phyloP scores from a whole-genome alignment of 2,797 vertebrate species.

The Enteromius fasciolatus region DNA sequence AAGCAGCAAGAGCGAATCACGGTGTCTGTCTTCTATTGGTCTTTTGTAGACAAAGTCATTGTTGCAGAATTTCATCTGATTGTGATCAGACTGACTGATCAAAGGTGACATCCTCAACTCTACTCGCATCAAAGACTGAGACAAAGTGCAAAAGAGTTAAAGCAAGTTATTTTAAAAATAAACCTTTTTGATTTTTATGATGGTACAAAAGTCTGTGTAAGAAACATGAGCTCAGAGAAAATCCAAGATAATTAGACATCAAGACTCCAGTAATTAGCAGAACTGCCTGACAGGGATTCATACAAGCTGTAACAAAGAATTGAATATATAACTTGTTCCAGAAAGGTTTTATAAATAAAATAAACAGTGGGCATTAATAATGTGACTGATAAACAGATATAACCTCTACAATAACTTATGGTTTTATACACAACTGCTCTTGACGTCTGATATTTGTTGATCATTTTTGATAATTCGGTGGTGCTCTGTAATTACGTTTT shows the following conservation, averaged over 20 bases:
- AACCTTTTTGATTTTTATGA: conserved; percentile 21
- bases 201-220: conserved; percentile 33
- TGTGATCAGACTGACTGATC: conserved; percentile 47
- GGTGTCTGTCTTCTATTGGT: conserved; percentile 37
- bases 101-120: conserved; percentile 38
- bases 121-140: conserved; percentile 18
- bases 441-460: neutral
- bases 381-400: neutral
- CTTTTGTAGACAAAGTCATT: conserved; percentile 44
- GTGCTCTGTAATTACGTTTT: conserved; percentile 25
- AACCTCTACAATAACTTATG: neutral
- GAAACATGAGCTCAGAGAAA: conserved; percentile 55
- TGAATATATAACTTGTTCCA: conserved; percentile 43
- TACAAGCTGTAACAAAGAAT: conserved; percentile 73
- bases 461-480: conserved; percentile 13
- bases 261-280: conserved; percentile 75
- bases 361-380: neutral
- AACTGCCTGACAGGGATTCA: conserved; percentile 75
- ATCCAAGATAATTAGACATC: conserved; percentile 78
- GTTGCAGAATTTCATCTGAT: conserved; percentile 32
- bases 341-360: conserved; percentile 30
- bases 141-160: conserved; percentile 24
- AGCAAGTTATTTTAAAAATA: conserved; percentile 39
- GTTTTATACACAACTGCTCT: neutral
- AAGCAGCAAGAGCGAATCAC: conserved; percentile 30